These are phyloP conservation scores for Pangasius macronema DNA, from an alignment of 2,797 vertebrate species.

Conservation along the genomic window DNA sequence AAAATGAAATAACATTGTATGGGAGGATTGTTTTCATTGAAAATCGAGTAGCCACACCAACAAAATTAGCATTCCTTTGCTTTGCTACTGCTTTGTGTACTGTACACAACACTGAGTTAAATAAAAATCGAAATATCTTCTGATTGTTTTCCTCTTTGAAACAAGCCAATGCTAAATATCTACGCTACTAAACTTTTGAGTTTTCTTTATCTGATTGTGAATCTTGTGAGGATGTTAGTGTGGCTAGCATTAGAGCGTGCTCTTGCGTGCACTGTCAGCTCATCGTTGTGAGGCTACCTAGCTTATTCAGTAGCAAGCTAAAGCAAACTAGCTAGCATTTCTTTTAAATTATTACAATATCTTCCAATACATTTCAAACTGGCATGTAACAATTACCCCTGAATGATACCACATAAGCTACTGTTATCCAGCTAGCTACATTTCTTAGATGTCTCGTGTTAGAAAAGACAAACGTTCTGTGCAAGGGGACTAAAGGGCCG, in stretches of 20 bases:
- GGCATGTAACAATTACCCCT: not conserved
- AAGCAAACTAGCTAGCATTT: not conserved
- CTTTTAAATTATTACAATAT: not conserved
- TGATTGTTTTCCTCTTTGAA: not conserved
- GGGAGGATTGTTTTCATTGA: not conserved
- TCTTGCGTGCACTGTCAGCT: not conserved
- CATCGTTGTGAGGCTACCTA: not conserved
- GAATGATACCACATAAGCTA: not conserved
- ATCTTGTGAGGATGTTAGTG: no score
- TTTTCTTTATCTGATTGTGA: not conserved
- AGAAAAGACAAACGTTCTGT: not conserved
- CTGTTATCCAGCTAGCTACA: not conserved
- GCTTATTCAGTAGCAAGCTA: not conserved
- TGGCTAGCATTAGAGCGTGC: not conserved
- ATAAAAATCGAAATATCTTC: not conserved
- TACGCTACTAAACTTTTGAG: not conserved
- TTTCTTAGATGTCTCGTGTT: not conserved
- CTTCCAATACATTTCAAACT: not conserved
- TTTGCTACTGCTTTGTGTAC: not conserved
- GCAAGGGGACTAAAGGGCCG: not conserved
- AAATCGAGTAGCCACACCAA: not conserved
- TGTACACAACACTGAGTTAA: not conserved
- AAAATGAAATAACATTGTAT: not conserved
- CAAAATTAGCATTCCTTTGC: not conserved
- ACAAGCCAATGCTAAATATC: not conserved